phyloP scores from a whole-genome alignment of 1,140 invertebrate species.

The Palaemon carinicauda region DNA sequence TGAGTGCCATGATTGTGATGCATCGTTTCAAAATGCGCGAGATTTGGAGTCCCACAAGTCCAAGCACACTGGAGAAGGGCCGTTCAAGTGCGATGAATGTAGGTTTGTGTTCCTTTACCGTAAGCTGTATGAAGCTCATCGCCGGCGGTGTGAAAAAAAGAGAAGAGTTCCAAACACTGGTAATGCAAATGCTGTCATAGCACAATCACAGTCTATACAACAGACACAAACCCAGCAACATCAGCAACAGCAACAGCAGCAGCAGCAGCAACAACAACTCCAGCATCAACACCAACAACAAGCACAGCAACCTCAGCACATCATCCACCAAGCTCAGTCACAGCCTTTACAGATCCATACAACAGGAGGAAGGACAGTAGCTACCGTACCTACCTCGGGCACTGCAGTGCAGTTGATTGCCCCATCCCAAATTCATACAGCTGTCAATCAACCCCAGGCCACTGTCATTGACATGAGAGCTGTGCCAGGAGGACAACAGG shows the following conservation, averaged over 20 bases:
- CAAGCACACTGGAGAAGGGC: conserved; percentile 57
- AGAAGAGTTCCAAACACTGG: conserved; percentile 1
- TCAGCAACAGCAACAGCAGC: conserved; percentile 27
- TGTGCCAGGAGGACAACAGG: conserved; percentile 20
- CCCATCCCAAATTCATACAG: conserved; percentile 23
- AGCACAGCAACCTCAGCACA: neutral
- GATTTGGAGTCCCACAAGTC: conserved; percentile 52
- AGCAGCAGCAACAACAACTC: neutral
- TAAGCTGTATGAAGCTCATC: conserved; percentile 57
- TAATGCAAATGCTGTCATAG: neutral
- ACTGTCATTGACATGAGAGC: conserved; percentile 39
- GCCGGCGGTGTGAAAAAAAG: conserved; percentile 55
- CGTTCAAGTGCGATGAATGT: conserved; percentile 57
- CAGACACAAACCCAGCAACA: neutral
- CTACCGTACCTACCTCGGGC: neutral
- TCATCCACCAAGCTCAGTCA: conserved; percentile 17
- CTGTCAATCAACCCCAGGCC: conserved; percentile 6
- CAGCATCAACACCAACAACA: conserved; percentile 14
- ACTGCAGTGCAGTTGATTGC: conserved; percentile 24
- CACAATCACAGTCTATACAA: neutral
- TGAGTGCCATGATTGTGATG: conserved; percentile 56
- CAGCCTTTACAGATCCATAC: conserved; percentile 43
- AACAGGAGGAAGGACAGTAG: neutral
- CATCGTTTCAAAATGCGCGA: conserved; percentile 50
- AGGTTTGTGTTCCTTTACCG: conserved; percentile 57